A percentile compares a stretch with the other conserved stretches of the same genome.
phyloP scores from a whole-genome alignment of 2,113 vertebrate genomes.

The Elaphurus davidianus region DNA sequence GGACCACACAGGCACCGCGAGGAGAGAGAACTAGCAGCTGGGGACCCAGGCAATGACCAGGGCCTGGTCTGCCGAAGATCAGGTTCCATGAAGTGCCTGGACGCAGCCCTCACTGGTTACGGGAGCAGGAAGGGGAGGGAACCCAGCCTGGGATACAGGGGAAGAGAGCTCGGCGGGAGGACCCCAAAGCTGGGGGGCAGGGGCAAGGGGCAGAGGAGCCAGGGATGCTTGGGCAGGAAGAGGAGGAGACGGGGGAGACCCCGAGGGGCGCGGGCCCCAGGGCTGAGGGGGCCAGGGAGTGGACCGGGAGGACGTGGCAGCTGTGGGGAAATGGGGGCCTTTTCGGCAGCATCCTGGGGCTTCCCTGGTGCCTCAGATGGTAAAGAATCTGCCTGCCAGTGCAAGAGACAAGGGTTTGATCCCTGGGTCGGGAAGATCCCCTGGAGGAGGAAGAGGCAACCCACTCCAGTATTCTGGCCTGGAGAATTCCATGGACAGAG shows the following conservation, averaged over 20 bases:
- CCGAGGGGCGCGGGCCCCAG: accelerated
- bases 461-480: neutral
- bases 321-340: no score
- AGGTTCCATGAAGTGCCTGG: neutral
- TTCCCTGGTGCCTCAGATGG: neutral
- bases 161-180: neutral
- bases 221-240: no score
- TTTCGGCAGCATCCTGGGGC: neutral
- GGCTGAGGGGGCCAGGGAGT: neutral
- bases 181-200: no score
- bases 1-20: neutral
- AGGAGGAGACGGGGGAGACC: no score
- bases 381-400: neutral
- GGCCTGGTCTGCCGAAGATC: neutral
- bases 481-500: neutral
- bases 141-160: accelerated
- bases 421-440: neutral
- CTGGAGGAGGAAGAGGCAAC: neutral
- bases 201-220: neutral
- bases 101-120: neutral
- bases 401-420: neutral
- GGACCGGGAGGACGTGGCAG: no score
- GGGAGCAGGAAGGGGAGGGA: neutral
- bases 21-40: neutral
- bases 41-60: neutral